Percentiles rank a stretch among this genome's conserved stretches.
phyloP scores from a whole-genome alignment of 2,888 invertebrate species.

The Aspidapion aeneum region DNA sequence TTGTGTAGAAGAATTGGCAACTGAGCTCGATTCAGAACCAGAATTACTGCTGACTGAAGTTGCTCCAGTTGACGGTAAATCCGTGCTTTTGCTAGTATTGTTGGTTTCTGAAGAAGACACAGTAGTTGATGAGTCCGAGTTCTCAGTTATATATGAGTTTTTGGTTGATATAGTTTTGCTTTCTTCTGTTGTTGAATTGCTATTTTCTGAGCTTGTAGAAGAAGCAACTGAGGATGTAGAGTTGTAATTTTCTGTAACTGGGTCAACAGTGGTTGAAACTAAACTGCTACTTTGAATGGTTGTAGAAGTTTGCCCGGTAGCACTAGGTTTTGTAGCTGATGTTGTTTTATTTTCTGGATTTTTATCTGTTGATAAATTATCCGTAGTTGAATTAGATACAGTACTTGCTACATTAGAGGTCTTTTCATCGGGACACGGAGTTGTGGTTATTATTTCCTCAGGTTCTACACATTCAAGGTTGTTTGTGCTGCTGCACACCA shows the following conservation, averaged over 20 bases:
- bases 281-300: background rate
- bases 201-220: background rate
- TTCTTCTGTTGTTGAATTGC: background rate
- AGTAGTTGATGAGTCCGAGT: background rate
- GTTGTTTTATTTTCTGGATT: background rate
- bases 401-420: background rate
- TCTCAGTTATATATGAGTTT: background rate
- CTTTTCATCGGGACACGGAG: slow-evolving; percentile 11
- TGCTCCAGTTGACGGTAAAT: too few relatives aligned
- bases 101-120: too few relatives aligned
- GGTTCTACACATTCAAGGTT: slow-evolving; percentile 20
- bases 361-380: background rate
- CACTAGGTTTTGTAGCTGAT: background rate
- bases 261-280: background rate
- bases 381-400: background rate
- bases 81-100: too few relatives aligned
- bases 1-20: background rate
- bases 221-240: background rate
- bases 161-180: too few relatives aligned
- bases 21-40: background rate
- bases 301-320: too few relatives aligned
- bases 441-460: slow-evolving; percentile 19
- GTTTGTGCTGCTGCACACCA: slow-evolving; percentile 21
- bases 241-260: background rate
- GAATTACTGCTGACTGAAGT: background rate